Evolutionary conservation across 2,797 vertebrate species (phyloP), one percentile per base, ranked within the genome.

Genomic region (Falco peregrinus): DNA sequence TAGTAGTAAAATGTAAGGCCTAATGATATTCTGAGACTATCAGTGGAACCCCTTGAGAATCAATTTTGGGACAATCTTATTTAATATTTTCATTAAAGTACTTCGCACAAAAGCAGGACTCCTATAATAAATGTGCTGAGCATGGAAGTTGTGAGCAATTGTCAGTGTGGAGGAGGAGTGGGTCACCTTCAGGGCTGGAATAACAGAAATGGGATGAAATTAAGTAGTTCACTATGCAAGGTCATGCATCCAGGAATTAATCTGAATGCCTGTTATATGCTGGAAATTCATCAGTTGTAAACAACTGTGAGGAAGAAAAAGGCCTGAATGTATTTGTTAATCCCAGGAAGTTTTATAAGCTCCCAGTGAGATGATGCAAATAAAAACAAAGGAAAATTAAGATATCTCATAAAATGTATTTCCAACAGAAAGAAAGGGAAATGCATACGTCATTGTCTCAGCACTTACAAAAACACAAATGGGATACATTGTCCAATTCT

Each of bases 71-170:
- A 59, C 53, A 64, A 29, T 37, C n/a, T 92, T 88, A 93, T 93
- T 94, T 90, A 93, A 92, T 93, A 90, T 90, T 96, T 94, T 87
- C 90, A 89, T 94, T 93, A 89, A 60, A 76, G 63, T 48, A n/a
- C 86, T 87, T 87, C 70, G 84, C 95, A 93, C 48, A 56, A 84
- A 93, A 84, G 70, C 78, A 56, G 48, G 28, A 74, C 67, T 68
- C 51, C 0, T 0, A 35, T 90, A 90, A 85, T 90, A 90, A 94
- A 90, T 70, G 35, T 86, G 84, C 94, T 88, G 84, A 87, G 80
- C 45, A 1, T 6, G 5, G 28, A 89, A 87, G 56, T 68, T 90
- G 71, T 47, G 81, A 89, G 71, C 80, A 48, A 16, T 89, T 53
- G 47, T 77, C 0, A 0, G 39, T 41, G 8, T 18, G 48, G 68